phyloP scores from a whole-genome alignment of 1,140 invertebrate species.

The Zaprionus capensis region DNA sequence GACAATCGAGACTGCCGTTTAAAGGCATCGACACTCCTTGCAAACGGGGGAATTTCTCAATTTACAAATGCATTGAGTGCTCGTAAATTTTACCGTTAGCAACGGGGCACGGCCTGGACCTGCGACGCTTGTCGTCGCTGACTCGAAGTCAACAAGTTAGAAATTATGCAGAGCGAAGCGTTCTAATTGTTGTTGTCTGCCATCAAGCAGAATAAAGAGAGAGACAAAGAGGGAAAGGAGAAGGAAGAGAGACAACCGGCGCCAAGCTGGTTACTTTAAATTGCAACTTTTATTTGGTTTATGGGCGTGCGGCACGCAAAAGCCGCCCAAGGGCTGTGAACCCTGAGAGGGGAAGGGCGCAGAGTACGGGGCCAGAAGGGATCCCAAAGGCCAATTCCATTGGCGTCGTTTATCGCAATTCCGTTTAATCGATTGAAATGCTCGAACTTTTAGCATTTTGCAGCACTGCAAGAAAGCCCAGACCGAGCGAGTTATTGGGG shows the following conservation, averaged over 20 bases:
- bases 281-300: slow-evolving; percentile 55
- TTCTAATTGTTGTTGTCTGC: slow-evolving; percentile 54
- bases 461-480: background rate
- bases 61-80: slow-evolving; percentile 58
- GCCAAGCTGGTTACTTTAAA: slow-evolving; percentile 34
- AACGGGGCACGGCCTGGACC: slow-evolving; percentile 28
- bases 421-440: slow-evolving; percentile 41
- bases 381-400: slow-evolving; percentile 25
- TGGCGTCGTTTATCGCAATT: slow-evolving; percentile 37
- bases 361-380: background rate
- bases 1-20: background rate
- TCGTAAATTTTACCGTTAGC: slow-evolving; percentile 34
- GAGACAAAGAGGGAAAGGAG: background rate
- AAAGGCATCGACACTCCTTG: slow-evolving; percentile 3
- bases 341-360: background rate
- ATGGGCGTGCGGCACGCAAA: slow-evolving; percentile 42
- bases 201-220: background rate
- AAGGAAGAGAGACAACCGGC: background rate
- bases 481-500: slow-evolving; percentile 14
- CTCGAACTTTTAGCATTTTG: slow-evolving; percentile 38
- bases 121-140: slow-evolving; percentile 19
- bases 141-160: slow-evolving; percentile 54
- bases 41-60: slow-evolving; percentile 38
- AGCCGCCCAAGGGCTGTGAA: slow-evolving; percentile 13
- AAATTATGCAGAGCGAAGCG: slow-evolving; percentile 54